phyloP scores from a whole-genome alignment of 2,888 invertebrate genomes.

The Tetragonula carbonaria region DNA sequence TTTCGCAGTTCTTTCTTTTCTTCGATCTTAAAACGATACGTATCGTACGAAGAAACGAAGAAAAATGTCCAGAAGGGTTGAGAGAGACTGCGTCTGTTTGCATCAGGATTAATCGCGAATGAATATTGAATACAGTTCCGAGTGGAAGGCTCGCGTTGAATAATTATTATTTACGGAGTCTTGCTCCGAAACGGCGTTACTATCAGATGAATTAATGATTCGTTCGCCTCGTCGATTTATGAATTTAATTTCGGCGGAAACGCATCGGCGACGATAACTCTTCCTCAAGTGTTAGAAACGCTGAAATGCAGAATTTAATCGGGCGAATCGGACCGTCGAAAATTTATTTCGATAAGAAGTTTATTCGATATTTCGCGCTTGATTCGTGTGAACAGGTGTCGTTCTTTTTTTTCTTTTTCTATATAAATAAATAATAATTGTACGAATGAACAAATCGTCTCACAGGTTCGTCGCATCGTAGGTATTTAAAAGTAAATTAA shows the following conservation, averaged over 20 bases:
- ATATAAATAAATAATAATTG: not conserved
- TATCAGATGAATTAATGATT: not conserved
- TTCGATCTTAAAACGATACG: not conserved
- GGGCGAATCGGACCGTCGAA: not conserved
- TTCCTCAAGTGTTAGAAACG: not conserved
- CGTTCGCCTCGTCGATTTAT: not conserved
- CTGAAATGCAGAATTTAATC: not conserved
- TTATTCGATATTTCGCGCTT: not conserved
- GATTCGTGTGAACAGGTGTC: not conserved
- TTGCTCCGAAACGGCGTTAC: not conserved
- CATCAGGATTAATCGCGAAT: not conserved
- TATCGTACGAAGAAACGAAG: not conserved
- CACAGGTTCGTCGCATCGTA: rapidly evolving
- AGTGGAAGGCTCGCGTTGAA: not conserved
- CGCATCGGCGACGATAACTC: slow-evolving; percentile 5
- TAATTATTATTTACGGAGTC: slow-evolving; percentile 4
- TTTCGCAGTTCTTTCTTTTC: not conserved
- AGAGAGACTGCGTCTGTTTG: not conserved
- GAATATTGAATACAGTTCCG: not conserved
- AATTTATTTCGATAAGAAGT: not conserved
- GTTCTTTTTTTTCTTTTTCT: too few relatives aligned
- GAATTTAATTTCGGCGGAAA: not conserved
- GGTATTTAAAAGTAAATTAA: not conserved
- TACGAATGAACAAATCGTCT: not conserved
- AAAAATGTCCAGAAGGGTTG: not conserved